Base-by-base conservation (phyloP, 2,113 vertebrate genomes). In the Archocentrus centrarchus region DNA sequence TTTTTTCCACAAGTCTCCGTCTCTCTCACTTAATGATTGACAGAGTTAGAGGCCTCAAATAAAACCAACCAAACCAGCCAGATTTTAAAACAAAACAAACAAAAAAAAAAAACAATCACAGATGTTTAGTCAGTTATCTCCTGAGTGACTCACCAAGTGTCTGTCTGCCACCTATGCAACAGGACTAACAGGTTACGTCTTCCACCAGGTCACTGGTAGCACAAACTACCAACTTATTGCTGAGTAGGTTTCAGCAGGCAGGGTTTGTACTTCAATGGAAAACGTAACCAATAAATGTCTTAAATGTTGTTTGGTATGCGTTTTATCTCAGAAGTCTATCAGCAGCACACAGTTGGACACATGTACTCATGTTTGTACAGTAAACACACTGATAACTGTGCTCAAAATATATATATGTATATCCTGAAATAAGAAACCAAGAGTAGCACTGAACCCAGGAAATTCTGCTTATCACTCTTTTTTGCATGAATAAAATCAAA, bases 371-470 rank as follows among this genome's bases (percentile, higher is more conserved):
- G 68, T 24, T 70, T 85, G 4, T 63, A 2, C 2, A 30, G 30
- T 22, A 55, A n/a, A 83, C 73, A 73, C n/a, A 63, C 62, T n/a
- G 6, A 79, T 84, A 83, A 92, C 84, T 81, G 90, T 92, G 84
- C 76, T 82, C 59, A 32, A 30, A 14, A 47, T n/a, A 39, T 39
- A 39, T 37, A 37, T 1, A 9, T n/a, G 2, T 1, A 59, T 15
- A 44, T 87, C 35, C 44, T n/a, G 47, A 22, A 68, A 27, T 75
- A 57, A 17, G 62, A 88, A 81, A 84, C 60, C 27, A 27, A 59
- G 10, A 37, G 30, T 55, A 53, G n/a, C 66, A 13, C n/a, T 41
- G 7, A 59, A 68, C 14, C 77, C 47, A 68, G 8, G 15, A 59
- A 20, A 55, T 32, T 73, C 53, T 50, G 32, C 47, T 55, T 18